Percentiles rank a stretch among this genome's conserved stretches.
phyloP scores from a whole-genome alignment of 1,140 invertebrate species.

The Euura lappo region DNA sequence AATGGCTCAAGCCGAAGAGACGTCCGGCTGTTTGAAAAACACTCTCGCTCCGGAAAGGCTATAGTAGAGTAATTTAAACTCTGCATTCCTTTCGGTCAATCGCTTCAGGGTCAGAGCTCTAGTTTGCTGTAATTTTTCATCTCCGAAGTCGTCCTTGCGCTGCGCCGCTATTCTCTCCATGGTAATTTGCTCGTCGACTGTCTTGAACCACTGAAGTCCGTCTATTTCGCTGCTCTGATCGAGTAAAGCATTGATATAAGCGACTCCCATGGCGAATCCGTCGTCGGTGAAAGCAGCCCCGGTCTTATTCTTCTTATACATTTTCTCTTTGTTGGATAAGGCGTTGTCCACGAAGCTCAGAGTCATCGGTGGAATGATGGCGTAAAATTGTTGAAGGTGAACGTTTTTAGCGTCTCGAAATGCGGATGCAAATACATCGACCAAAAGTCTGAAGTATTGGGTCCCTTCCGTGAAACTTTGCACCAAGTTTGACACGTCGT shows the following conservation, averaged over 20 bases:
- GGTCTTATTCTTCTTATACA: constrained; percentile 85
- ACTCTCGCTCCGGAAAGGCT: constrained; percentile 93
- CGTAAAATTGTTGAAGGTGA: constrained; percentile 93
- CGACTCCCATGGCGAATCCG: constrained; percentile 94
- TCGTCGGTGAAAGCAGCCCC: constrained; percentile 95
- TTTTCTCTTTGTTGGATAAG: constrained; percentile 90
- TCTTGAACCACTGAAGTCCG: constrained; percentile 95
- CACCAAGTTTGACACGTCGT: constrained; percentile 78
- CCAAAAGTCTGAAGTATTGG: constrained; percentile 94
- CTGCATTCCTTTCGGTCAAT: constrained; percentile 81
- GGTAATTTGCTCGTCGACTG: constrained; percentile 78
- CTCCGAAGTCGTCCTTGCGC: constrained; percentile 59
- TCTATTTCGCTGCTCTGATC: constrained; percentile 85
- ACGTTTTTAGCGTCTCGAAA: constrained; percentile 87
- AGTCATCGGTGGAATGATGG: constrained; percentile 92
- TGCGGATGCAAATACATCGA: constrained; percentile 91
- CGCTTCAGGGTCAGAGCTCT: constrained; percentile 90
- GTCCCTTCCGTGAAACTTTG: constrained; percentile 92
- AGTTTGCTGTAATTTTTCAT: constrained; percentile 92
- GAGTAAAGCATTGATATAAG: constrained; percentile 74
- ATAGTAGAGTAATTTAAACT: constrained; percentile 91
- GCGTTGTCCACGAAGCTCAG: constrained; percentile 96
- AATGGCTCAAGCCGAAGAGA: not conserved
- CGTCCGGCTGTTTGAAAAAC: constrained; percentile 76
- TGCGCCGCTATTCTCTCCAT: constrained; percentile 50